Percentiles rank a stretch among this genome's conserved stretches.
phyloP scores from a whole-genome alignment of 2,113 vertebrate species.

The Sterrhoptilus dennistouni region DNA sequence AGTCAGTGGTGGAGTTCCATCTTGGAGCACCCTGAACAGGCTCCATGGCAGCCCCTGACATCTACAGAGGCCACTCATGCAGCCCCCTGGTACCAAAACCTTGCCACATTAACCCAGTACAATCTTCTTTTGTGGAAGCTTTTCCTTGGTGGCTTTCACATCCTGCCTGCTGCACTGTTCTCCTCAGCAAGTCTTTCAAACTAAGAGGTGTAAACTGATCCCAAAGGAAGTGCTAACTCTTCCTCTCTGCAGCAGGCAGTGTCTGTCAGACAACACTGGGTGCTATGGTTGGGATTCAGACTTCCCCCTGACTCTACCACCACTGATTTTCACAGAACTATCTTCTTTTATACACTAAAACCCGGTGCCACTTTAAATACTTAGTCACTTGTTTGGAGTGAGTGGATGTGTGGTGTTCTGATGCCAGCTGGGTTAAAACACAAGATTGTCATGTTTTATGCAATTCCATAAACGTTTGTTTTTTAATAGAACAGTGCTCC shows the following conservation, averaged over 20 bases:
- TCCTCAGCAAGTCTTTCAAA: neutral
- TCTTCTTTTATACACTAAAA: neutral
- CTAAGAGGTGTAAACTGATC: neutral
- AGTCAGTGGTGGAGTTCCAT: neutral
- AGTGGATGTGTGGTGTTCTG: neutral
- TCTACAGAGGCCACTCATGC: neutral
- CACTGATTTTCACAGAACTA: neutral
- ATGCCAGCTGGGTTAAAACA: neutral
- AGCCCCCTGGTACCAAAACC: neutral
- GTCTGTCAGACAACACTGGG: neutral
- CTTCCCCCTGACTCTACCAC: neutral
- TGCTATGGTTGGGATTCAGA: neutral
- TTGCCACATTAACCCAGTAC: neutral
- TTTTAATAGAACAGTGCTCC: neutral
- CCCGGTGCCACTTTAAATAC: neutral
- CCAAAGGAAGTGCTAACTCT: neutral
- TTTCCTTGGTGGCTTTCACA: neutral
- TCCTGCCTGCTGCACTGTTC: neutral
- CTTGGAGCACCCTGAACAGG: neutral
- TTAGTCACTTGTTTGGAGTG: accelerated
- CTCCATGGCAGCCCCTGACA: neutral
- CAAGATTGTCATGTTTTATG: neutral
- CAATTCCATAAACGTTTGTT: neutral
- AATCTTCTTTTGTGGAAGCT: neutral
- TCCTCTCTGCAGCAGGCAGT: neutral